A percentile compares a stretch with the other conserved stretches of the same genome.
phyloP scores from a whole-genome alignment of 2,113 vertebrate species.

The Delphinapterus leucas region DNA sequence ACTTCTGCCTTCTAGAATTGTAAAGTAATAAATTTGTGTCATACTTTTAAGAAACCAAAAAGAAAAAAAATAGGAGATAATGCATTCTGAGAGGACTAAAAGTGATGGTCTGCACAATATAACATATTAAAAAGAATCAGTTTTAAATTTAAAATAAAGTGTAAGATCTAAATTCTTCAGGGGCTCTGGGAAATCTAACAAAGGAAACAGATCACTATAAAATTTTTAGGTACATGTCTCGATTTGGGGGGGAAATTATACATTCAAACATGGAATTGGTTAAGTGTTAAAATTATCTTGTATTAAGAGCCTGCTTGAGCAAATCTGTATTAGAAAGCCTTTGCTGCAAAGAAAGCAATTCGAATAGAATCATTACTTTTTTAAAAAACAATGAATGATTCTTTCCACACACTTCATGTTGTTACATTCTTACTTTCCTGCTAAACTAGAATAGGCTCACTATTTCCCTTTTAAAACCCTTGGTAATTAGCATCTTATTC shows the following conservation, averaged over 20 bases:
- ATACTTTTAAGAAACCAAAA: not conserved
- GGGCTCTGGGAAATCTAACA: not conserved
- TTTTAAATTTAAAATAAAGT: not conserved
- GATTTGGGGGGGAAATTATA: not conserved
- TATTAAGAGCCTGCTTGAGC: not conserved
- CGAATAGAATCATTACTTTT: not conserved
- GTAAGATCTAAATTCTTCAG: not conserved
- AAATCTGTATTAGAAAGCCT: not conserved
- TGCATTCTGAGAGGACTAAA: not conserved
- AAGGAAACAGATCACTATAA: not conserved
- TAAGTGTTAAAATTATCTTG: not conserved
- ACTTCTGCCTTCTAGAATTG: not conserved
- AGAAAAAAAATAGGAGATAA: not conserved
- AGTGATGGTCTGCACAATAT: not conserved
- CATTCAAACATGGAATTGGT: not conserved
- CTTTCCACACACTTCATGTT: not conserved
- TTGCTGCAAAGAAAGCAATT: not conserved
- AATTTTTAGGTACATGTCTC: not conserved
- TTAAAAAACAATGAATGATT: not conserved
- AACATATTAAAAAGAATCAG: not conserved
- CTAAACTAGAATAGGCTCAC: not conserved
- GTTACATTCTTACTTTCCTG: not conserved
- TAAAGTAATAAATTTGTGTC: not conserved
- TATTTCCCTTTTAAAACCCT: not conserved
- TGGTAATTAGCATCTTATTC: not conserved